phyloP scores from a whole-genome alignment of 2,888 invertebrate genomes.

The Agrypnus murinus region DNA sequence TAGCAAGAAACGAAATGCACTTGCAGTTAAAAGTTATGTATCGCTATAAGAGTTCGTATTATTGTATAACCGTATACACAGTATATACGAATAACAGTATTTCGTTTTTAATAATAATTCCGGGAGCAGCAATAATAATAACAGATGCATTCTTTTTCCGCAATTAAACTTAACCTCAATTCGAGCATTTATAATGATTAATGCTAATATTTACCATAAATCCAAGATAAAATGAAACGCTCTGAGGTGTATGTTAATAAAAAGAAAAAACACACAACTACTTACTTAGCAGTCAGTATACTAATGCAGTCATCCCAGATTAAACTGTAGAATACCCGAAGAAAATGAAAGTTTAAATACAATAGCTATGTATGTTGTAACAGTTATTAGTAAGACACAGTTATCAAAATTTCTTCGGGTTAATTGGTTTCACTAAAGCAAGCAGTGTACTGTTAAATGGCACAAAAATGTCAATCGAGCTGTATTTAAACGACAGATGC shows the following conservation, averaged over 20 bases:
- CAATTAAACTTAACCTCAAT: constrained; percentile 20
- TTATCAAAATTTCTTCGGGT: not conserved
- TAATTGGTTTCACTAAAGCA: constrained; percentile 1
- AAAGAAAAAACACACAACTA: no score
- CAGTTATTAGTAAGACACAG: not conserved
- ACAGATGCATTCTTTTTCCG: constrained; percentile 25
- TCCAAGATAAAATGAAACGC: no score
- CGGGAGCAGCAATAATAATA: not conserved
- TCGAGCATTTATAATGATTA: constrained; percentile 1
- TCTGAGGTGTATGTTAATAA: no score
- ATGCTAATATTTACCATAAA: not conserved
- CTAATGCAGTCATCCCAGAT: no score
- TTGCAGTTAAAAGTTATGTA: not conserved
- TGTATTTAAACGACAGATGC: constrained; percentile 7
- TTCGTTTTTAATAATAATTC: constrained; percentile 24
- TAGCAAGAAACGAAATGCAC: constrained; percentile 19
- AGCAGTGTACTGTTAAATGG: constrained; percentile 3
- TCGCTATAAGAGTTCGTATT: constrained; percentile 13
- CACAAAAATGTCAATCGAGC: constrained; percentile 12
- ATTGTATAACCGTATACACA: constrained; percentile 29
- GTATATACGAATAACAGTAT: constrained; percentile 15
- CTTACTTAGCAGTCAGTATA: constrained; percentile 1
- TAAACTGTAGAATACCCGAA: not conserved
- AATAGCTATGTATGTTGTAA: not conserved
- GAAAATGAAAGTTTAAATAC: constrained; percentile 6